phyloP scores from a whole-genome alignment of 2,113 vertebrate genomes.

The Anser cygnoides region DNA sequence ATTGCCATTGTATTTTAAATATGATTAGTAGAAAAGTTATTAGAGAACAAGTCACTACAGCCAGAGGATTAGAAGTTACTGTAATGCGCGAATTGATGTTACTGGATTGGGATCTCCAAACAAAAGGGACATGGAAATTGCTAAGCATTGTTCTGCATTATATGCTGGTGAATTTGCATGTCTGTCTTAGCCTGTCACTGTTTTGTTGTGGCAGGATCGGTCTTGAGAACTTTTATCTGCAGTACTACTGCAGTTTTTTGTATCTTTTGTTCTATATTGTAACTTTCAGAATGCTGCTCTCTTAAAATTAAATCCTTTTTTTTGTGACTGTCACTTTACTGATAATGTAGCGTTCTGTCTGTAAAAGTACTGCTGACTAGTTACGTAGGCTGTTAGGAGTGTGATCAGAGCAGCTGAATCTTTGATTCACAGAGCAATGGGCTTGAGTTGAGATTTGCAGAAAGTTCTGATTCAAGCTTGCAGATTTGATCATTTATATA shows the following conservation, averaged over 20 bases:
- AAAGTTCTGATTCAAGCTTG: neutral
- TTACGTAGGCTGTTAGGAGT: neutral
- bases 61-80: neutral
- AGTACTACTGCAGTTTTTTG: neutral
- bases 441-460: neutral
- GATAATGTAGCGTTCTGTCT: neutral
- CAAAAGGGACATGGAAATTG: neutral
- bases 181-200: neutral
- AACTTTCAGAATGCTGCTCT: neutral
- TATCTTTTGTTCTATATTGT: neutral
- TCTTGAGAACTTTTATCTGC: neutral
- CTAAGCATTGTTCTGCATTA: neutral
- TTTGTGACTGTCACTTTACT: neutral
- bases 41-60: neutral
- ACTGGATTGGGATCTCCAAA: neutral
- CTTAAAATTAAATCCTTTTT: neutral
- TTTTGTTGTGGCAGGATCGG: neutral
- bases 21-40: neutral
- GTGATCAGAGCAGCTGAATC: neutral
- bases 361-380: neutral
- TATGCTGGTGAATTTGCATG: neutral
- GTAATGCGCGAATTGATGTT: neutral
- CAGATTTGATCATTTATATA: neutral
- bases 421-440: neutral
- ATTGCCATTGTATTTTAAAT: accelerated